Conservation (phyloP, 2,797 vertebrate species). For the Dendrocincla fuliginosa region DNA sequence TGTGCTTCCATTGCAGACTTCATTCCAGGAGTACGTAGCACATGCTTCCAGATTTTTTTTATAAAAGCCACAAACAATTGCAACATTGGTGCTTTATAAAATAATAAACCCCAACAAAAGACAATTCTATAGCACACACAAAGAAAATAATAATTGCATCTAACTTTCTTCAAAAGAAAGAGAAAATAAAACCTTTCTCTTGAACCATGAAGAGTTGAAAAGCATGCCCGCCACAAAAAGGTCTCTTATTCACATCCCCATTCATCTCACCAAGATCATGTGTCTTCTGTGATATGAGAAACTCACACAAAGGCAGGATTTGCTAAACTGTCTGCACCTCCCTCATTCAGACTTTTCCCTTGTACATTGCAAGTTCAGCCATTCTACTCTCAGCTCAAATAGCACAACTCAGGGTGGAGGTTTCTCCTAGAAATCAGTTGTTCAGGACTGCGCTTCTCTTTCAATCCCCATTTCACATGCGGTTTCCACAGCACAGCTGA, state of each 20-base stretch:
- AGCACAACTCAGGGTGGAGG: not conserved
- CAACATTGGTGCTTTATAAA: not conserved
- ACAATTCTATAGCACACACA: not conserved
- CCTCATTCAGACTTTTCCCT: not conserved
- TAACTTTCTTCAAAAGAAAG: not conserved
- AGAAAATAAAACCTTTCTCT: not conserved
- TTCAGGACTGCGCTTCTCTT: not conserved
- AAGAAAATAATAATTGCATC: not conserved
- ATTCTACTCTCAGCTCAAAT: not conserved
- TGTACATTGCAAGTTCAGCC: rapidly evolving
- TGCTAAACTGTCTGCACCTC: not conserved
- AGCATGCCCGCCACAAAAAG: not conserved
- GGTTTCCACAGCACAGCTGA: not conserved
- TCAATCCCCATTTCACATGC: not conserved
- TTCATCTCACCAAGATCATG: not conserved
- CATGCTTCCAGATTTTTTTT: not conserved
- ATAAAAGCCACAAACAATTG: not conserved
- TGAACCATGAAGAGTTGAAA: not conserved
- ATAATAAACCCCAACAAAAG: not conserved
- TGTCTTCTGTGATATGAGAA: not conserved
- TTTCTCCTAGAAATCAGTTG: not conserved
- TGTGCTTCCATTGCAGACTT: not conserved
- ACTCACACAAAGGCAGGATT: not conserved
- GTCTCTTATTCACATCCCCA: not conserved
- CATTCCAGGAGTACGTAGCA: not conserved